Conservation (phyloP, 2,888 invertebrate genomes). For the Tenthredo mesomela region DNA sequence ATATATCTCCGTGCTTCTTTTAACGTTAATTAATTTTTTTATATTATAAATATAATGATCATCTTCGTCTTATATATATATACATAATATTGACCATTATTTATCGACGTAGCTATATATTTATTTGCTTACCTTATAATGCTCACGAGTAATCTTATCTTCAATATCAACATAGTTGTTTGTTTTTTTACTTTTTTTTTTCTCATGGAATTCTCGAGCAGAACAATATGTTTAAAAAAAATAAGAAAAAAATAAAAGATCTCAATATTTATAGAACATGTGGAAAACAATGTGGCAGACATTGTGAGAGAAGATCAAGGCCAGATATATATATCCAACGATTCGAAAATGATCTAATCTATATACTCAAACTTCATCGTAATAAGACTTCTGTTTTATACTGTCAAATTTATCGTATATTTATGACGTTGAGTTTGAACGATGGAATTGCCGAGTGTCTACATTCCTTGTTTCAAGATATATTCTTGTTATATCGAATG, state of each 20-base stretch:
- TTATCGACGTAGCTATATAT: background rate
- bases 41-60: background rate
- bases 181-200: too few species aligned
- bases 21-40: background rate
- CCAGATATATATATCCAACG: background rate
- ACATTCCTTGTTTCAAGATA: background rate
- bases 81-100: background rate
- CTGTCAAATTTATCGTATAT: background rate
- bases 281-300: background rate
- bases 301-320: background rate
- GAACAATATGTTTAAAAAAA: background rate
- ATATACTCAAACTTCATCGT: background rate
- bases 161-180: background rate
- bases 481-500: background rate
- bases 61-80: too few species aligned
- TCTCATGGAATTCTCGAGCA: background rate
- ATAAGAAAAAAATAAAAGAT: background rate
- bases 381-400: background rate
- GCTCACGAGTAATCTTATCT: background rate
- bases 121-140: background rate
- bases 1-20: background rate
- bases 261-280: background rate
- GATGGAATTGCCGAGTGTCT: background rate
- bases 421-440: background rate
- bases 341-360: background rate